These are phyloP conservation scores for Paradisaea rubra DNA, from an alignment of 2,113 vertebrate genomes.

Conservation along the genomic window DNA sequence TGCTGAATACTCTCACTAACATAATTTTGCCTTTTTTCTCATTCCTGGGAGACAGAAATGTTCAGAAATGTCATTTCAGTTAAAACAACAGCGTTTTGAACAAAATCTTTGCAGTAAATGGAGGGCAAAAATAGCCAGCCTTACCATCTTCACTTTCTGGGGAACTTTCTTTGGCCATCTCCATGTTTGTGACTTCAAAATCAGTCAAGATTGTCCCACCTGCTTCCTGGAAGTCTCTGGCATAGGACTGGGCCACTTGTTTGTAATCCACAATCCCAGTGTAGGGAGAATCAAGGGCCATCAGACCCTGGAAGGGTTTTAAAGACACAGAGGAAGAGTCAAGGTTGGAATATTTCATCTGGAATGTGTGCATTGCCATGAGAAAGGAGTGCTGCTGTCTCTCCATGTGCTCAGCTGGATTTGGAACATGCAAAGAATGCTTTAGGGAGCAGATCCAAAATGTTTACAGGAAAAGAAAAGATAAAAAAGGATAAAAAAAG, in stretches of 20 bases:
- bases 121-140: not conserved
- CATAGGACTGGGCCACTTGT: constrained; percentile 82
- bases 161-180: constrained; percentile 78
- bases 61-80: not conserved
- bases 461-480: not conserved
- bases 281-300: constrained; percentile 92
- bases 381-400: not conserved
- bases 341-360: not conserved
- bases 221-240: constrained; percentile 83
- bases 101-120: not conserved
- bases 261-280: constrained; percentile 94
- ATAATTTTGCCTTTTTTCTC: not conserved
- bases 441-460: not conserved
- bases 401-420: not conserved
- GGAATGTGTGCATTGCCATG: fast-evolving
- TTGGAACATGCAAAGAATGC: not conserved
- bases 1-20: not conserved
- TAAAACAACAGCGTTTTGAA: not conserved
- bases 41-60: not conserved
- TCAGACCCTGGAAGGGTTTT: constrained; percentile 77
- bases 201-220: constrained; percentile 81
- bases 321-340: not conserved
- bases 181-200: constrained; percentile 83
- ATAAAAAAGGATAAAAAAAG: not conserved
- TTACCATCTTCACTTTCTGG: constrained; percentile 77